Evolutionary conservation across 2,797 vertebrate species (phyloP), one percentile per base, ranked within the genome.

Genomic region (Cyclura pinguis): DNA sequence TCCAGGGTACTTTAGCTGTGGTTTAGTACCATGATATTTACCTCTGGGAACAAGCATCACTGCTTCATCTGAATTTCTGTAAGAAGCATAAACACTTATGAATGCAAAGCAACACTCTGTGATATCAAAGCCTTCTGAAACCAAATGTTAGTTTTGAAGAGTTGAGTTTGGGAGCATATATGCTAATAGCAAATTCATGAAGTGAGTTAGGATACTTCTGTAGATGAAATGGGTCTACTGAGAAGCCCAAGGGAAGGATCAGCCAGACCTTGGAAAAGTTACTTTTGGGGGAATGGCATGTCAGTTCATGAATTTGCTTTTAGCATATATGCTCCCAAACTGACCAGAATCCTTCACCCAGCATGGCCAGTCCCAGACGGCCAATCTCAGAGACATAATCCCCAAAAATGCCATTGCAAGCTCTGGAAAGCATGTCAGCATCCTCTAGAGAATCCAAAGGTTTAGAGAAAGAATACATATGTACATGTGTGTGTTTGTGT

Each of bases 11-110:
- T 47, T 47, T 47, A 47, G 42, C 42, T 47, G 4, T 47, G 42
- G 32, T 69, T 69, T 69, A 32, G 10, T 10, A 10, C 59, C 29
- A 89, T 47, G 1, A 80, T 42, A 94, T 96, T 96, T 80, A 98
- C 97, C 94, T 84, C 93, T 95, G n/a, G 82, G 85, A 85, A 98
- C 96, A 76, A 97, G 97, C 62, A 94, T 95, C 80, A 96, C 81
- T 0, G 92, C 94, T 95, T 97, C 97, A 92, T 97, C 97, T 88
- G 95, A 94, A 92, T 84, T 94, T 74, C 97, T 98, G 96, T 62
- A 95, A 95, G 89, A 96, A 96, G 9, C 8, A 95, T n/a, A 94
- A 95, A 9, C 4, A 89, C 18, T 83, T 59, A 86, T 35, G 38
- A 62, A 86, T 59, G 35, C 12, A 81, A 55, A 78, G 24, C n/a